Conservation (phyloP, 2,888 invertebrate species). For the Ormyrus labotus region DNA sequence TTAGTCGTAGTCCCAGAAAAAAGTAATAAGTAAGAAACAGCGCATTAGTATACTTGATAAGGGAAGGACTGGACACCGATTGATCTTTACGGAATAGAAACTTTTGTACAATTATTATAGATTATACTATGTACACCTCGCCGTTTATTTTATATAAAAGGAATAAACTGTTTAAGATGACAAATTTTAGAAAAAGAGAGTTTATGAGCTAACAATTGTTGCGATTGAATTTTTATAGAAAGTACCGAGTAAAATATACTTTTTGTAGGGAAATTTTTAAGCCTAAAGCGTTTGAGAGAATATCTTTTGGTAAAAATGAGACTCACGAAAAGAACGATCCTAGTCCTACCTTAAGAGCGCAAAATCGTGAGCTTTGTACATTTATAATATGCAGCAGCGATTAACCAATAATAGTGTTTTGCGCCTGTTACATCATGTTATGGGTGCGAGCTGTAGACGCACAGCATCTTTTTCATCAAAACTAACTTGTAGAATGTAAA, state of each 20-base stretch:
- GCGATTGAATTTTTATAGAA: slow-evolving; percentile 51
- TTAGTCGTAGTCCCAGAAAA: slow-evolving; percentile 61
- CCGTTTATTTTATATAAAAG: slow-evolving; percentile 53
- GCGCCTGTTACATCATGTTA: slow-evolving; percentile 49
- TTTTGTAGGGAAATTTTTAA: slow-evolving; percentile 56
- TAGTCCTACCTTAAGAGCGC: slow-evolving; percentile 60
- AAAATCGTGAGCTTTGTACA: slow-evolving; percentile 69
- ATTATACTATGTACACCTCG: slow-evolving; percentile 50
- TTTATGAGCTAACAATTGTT: slow-evolving; percentile 52
- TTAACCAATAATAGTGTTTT: slow-evolving; percentile 60
- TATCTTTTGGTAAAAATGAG: slow-evolving; percentile 50
- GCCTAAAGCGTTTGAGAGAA: slow-evolving; percentile 48
- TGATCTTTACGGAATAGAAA: slow-evolving; percentile 56
- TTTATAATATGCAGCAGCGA: slow-evolving; percentile 65
- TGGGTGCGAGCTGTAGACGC: slow-evolving; percentile 53
- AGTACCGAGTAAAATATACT: slow-evolving; percentile 42
- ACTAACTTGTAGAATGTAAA: slow-evolving; percentile 71
- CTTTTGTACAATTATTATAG: slow-evolving; percentile 55
- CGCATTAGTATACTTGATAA: slow-evolving; percentile 58
- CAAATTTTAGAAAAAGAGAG: slow-evolving; percentile 46
- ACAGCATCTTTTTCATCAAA: slow-evolving; percentile 66
- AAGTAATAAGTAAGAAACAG: slow-evolving; percentile 50
- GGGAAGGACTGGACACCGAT: slow-evolving; percentile 58
- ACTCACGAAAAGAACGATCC: slow-evolving; percentile 56
- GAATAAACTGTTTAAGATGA: slow-evolving; percentile 46